A percentile compares a stretch with the other conserved stretches of the same genome.
phyloP scores from a whole-genome alignment of 2,888 invertebrate genomes.

The Euzophera pinguis region DNA sequence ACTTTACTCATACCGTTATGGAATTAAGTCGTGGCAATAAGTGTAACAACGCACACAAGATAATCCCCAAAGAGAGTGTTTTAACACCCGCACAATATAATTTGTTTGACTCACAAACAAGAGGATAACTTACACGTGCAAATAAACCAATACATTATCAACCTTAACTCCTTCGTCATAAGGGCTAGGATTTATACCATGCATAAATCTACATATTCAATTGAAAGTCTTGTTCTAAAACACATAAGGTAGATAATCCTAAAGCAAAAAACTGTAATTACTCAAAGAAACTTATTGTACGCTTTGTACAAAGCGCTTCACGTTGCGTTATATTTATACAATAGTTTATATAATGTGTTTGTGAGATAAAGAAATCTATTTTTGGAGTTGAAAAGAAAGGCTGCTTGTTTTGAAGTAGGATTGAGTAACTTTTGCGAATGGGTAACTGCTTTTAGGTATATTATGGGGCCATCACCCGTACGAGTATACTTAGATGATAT shows the following conservation, averaged over 20 bases:
- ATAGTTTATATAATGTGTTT: constrained; percentile 5
- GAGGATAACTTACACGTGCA: neutral
- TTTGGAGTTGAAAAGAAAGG: neutral
- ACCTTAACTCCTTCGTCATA: neutral
- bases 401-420: neutral
- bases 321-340: constrained; percentile 5
- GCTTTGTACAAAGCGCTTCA: neutral
- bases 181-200: neutral
- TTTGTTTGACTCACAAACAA: neutral
- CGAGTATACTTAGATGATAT: no score
- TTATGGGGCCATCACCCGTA: no score
- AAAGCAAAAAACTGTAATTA: neutral
- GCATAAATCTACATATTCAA: no score
- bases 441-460: no score
- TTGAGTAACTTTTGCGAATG: neutral
- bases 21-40: no score
- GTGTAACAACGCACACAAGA: neutral
- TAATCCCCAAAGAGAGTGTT: neutral
- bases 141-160: neutral
- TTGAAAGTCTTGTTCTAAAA: neutral
- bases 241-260: neutral
- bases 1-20: no score
- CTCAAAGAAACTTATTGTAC: neutral
- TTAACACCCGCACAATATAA: neutral
- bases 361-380: neutral